Evolutionary conservation across 2,797 vertebrate genomes (phyloP).

Genomic region (Sphenopsis melanotis): DNA sequence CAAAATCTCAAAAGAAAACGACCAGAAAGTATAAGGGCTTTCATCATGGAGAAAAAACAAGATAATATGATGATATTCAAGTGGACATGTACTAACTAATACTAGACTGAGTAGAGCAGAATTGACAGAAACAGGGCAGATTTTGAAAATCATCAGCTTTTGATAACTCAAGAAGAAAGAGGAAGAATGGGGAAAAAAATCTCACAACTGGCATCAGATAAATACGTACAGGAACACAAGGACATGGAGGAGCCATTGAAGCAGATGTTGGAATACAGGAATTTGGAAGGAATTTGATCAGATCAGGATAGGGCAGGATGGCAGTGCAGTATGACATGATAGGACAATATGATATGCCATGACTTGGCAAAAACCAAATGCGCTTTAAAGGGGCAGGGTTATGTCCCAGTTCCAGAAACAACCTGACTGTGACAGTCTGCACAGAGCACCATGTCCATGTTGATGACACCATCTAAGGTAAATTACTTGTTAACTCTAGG

Average conservation of each 20-base stretch:
- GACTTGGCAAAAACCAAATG: neutral
- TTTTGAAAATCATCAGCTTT: slow-evolving; percentile 1
- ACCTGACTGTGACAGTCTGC: neutral
- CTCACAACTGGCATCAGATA: neutral
- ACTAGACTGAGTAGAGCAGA: neutral
- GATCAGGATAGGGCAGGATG: neutral
- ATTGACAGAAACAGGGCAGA: slow-evolving; percentile 18
- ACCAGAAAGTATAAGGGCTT: neutral
- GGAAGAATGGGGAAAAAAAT: neutral
- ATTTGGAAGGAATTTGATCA: neutral
- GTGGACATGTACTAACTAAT: neutral
- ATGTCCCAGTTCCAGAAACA: neutral
- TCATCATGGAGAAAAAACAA: neutral
- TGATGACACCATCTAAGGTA: neutral
- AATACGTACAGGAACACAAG: neutral
- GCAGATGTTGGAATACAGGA: neutral
- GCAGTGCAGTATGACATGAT: neutral
- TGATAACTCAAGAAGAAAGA: neutral
- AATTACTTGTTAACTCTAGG: neutral
- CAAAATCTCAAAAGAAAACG: neutral
- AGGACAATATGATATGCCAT: neutral
- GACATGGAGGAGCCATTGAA: neutral
- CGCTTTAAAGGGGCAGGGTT: neutral
- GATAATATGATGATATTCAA: neutral
- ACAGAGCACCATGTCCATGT: neutral